Percentiles rank a stretch among this genome's conserved stretches.
phyloP scores from a whole-genome alignment of 2,888 invertebrate species.

The Xestia rhomboidea region DNA sequence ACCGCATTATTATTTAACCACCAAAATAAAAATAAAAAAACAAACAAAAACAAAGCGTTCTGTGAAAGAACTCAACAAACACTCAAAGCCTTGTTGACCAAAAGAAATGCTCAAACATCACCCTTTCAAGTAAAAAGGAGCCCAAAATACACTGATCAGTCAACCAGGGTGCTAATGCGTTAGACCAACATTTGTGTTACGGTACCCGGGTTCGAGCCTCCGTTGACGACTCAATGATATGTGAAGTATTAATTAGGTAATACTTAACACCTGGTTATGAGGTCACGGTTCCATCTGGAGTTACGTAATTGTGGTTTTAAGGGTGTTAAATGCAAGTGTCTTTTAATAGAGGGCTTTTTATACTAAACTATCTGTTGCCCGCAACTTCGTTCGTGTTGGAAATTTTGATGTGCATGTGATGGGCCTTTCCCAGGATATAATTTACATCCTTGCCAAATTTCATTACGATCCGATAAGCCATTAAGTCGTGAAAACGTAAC shows the following conservation, averaged over 20 bases:
- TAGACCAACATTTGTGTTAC: conserved; percentile 62
- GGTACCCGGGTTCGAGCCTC: conserved; percentile 61
- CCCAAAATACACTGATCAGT: conserved; percentile 47
- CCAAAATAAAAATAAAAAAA: background rate
- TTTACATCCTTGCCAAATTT: too few species aligned
- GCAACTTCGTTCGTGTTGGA: too few species aligned
- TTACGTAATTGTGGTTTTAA: conserved; percentile 62
- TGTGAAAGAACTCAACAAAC: background rate
- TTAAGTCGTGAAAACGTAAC: too few species aligned
- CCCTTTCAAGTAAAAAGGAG: conserved; percentile 25
- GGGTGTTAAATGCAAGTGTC: conserved; percentile 36
- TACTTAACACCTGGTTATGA: conserved; percentile 69
- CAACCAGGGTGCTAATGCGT: conserved; percentile 59
- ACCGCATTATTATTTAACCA: conserved; percentile 17
- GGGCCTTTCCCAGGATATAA: too few species aligned
- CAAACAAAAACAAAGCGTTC: too few species aligned
- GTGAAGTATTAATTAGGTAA: conserved; percentile 70
- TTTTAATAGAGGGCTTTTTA: background rate
- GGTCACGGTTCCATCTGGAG: conserved; percentile 57
- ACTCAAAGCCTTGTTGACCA: conserved; percentile 25
- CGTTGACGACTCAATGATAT: conserved; percentile 70
- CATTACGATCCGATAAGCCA: too few species aligned
- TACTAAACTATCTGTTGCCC: too few species aligned
- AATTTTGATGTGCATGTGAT: too few species aligned
- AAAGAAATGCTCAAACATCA: conserved; percentile 33